phyloP scores from a whole-genome alignment of 92 coral and sea anemone species.

The Paramuricea clavata region DNA sequence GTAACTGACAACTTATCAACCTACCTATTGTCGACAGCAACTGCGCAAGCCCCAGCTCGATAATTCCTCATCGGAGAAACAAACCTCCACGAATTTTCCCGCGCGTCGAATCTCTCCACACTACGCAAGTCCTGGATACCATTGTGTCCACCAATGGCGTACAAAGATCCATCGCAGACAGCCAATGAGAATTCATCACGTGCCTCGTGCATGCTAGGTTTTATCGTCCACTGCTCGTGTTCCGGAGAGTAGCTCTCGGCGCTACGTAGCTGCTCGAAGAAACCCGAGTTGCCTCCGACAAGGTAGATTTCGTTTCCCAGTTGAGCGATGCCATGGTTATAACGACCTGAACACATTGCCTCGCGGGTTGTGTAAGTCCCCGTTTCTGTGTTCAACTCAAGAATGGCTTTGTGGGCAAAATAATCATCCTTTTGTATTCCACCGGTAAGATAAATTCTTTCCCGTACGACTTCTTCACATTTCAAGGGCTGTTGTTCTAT shows the following conservation, averaged over 20 bases:
- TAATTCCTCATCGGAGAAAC: slow-evolving; percentile 28
- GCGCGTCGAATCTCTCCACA: slow-evolving; percentile 22
- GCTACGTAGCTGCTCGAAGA: slow-evolving; percentile 37
- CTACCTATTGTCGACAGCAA: slow-evolving; percentile 21
- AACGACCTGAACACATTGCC: slow-evolving; percentile 13
- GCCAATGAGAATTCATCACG: slow-evolving; percentile 49
- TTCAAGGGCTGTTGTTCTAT: background rate
- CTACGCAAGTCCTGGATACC: slow-evolving; percentile 40
- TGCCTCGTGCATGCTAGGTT: slow-evolving; percentile 38
- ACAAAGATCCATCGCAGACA: slow-evolving; percentile 25
- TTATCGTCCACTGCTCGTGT: background rate
- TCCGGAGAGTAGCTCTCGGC: slow-evolving; percentile 36
- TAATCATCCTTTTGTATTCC: slow-evolving; percentile 25
- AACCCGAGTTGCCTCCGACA: slow-evolving; percentile 36
- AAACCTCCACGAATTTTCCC: slow-evolving; percentile 23
- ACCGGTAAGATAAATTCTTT: slow-evolving; percentile 5
- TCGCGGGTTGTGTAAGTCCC: background rate
- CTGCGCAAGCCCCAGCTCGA: slow-evolving; percentile 33
- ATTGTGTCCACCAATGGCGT: slow-evolving; percentile 41
- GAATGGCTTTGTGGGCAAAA: slow-evolving; percentile 11
- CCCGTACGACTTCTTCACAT: background rate
- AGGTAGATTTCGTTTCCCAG: slow-evolving; percentile 6
- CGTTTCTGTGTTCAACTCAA: background rate
- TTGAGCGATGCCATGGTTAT: slow-evolving; percentile 30
- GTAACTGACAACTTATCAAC: too few species aligned